Evolutionary conservation across 2,797 vertebrate genomes (phyloP).

Genomic region (Hoplostethus mediterraneus): DNA sequence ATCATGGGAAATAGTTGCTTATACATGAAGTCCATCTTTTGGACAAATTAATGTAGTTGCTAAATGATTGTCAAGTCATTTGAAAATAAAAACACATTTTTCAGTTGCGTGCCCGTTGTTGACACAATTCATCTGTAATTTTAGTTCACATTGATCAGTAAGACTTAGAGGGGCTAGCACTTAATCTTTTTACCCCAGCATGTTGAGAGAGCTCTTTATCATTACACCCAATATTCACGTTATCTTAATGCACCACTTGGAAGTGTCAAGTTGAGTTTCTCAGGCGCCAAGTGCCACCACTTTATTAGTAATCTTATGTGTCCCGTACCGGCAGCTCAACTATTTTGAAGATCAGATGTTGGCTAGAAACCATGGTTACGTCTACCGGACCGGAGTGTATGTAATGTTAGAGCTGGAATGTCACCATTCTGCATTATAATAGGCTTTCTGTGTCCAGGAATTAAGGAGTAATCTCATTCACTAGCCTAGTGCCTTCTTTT

Average conservation of each 20-base stretch:
- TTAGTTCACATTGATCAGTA: neutral
- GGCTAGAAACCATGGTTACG: neutral
- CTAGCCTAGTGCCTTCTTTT: neutral
- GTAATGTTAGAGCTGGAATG: neutral
- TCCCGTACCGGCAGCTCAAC: neutral
- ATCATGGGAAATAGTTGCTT: conserved; percentile 60
- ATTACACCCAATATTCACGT: neutral
- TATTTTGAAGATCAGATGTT: conserved; percentile 7
- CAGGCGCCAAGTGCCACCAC: neutral
- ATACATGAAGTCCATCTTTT: conserved; percentile 55
- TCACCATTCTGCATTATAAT: conserved; percentile 2
- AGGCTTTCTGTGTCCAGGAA: conserved; percentile 1
- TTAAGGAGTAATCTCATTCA: conserved; percentile 9
- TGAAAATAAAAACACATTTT: conserved; percentile 72
- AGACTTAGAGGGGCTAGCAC: neutral
- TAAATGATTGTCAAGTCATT: conserved; percentile 62
- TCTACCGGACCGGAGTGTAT: neutral
- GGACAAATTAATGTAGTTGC: conserved; percentile 54
- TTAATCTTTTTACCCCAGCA: neutral
- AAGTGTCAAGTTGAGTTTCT: neutral
- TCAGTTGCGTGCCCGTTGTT: conserved; percentile 40
- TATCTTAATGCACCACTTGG: neutral
- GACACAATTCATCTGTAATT: neutral
- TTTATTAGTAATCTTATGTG: neutral
- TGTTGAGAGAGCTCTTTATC: neutral